Evolutionary conservation across 2,113 vertebrate species (phyloP).

Genomic region (Isichthys henryi): DNA sequence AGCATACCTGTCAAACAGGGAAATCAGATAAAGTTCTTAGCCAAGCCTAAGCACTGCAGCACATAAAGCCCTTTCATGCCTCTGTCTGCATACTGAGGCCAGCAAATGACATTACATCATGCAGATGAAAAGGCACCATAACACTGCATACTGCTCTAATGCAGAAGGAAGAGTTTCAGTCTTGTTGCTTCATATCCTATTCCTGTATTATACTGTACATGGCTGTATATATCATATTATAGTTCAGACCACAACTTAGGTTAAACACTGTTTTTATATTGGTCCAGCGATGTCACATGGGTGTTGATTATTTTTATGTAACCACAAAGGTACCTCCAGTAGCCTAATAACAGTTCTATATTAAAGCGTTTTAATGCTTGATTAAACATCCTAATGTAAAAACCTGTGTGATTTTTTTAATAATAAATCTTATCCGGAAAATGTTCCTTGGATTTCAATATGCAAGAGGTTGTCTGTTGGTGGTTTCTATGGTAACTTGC

Average conservation of each 20-base stretch:
- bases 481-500: neutral
- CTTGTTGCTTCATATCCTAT: neutral
- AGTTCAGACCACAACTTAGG: neutral
- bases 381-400: neutral
- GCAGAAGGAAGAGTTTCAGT: neutral
- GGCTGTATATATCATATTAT: neutral
- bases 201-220: neutral
- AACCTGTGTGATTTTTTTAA: neutral
- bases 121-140: neutral
- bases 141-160: neutral
- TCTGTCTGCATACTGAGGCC: neutral
- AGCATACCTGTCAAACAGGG: neutral
- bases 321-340: neutral
- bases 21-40: neutral
- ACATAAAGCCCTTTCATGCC: neutral
- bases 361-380: neutral
- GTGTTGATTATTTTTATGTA: neutral
- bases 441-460: neutral
- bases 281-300: neutral
- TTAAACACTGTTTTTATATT: neutral
- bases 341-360: neutral
- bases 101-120: neutral
- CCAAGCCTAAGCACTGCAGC: neutral
- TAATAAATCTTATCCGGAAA: neutral
- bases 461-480: neutral